Evolutionary conservation across 2,797 vertebrate species (phyloP).

Genomic region (Clarias pachynema): DNA sequence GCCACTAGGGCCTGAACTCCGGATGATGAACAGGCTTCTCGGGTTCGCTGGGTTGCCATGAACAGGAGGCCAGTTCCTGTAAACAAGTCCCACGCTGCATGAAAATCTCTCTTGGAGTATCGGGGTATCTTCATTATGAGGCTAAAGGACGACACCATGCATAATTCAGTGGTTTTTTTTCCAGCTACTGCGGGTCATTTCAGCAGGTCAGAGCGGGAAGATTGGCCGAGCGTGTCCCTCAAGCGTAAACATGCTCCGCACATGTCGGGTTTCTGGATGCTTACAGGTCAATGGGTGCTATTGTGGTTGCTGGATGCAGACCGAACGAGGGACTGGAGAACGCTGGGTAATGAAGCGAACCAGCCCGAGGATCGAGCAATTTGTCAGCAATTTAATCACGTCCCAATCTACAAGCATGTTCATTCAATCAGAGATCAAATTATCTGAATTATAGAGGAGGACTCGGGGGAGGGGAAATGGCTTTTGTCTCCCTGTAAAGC

Average conservation of each 20-base stretch:
- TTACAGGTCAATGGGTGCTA: constrained; percentile 18
- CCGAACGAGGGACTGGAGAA: neutral
- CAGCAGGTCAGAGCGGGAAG: constrained; percentile 20
- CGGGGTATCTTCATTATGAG: constrained; percentile 41
- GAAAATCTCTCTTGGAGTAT: constrained; percentile 33
- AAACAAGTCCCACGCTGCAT: constrained; percentile 44
- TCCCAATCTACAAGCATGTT: constrained; percentile 48
- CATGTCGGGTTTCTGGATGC: constrained; percentile 1
- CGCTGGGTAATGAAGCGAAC: constrained; percentile 35
- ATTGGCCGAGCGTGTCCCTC: neutral
- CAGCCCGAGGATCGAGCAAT: constrained; percentile 39
- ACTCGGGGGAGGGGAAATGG: constrained; percentile 33
- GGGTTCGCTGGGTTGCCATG: constrained; percentile 7
- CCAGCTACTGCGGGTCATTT: constrained; percentile 22
- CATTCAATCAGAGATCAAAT: constrained; percentile 53
- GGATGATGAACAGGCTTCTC: constrained; percentile 35
- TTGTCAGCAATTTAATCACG: constrained; percentile 53
- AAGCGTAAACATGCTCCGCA: constrained; percentile 12
- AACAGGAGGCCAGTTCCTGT: constrained; percentile 35
- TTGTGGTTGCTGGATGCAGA: constrained; percentile 22
- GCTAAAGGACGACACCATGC: constrained; percentile 29
- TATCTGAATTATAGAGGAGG: constrained; percentile 51
- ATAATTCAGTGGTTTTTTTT: constrained; percentile 32
- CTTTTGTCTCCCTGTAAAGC: constrained; percentile 34
- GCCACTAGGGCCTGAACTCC: constrained; percentile 36